phyloP scores from a whole-genome alignment of 2,797 vertebrate species.

The Gymnopithys bicolor region DNA sequence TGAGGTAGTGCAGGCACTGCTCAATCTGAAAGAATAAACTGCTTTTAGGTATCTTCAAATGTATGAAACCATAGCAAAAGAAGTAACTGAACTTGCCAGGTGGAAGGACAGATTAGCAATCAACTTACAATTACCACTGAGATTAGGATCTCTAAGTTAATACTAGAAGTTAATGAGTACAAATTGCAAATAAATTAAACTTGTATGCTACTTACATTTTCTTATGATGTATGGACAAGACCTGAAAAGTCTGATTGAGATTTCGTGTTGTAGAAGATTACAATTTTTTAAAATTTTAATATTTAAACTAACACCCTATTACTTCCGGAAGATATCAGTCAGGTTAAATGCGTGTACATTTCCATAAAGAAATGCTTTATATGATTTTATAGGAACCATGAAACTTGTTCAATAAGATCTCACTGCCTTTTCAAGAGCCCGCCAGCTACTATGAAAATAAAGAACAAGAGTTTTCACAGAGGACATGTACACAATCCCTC shows the following conservation, averaged over 20 bases:
- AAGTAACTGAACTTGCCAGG: not conserved
- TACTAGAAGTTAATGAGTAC: conserved; percentile 23
- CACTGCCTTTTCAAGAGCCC: not conserved
- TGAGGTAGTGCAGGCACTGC: not conserved
- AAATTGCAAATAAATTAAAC: conserved; percentile 22
- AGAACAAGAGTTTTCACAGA: not conserved
- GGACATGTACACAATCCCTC: not conserved
- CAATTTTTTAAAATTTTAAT: not conserved
- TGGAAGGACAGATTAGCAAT: not conserved
- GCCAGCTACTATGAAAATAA: not conserved
- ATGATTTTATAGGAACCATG: not conserved
- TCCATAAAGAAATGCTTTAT: not conserved
- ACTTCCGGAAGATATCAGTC: not conserved
- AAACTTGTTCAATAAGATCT: not conserved
- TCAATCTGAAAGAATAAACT: not conserved
- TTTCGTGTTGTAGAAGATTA: not conserved
- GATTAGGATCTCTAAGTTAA: conserved; percentile 24
- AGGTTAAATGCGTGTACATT: not conserved
- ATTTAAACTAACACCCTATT: not conserved
- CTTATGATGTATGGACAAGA: not conserved
- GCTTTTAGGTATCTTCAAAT: not conserved
- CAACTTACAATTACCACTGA: not conserved
- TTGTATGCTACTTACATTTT: not conserved
- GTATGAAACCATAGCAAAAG: not conserved
- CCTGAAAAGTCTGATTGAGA: not conserved